A percentile compares a stretch with the other conserved stretches of the same genome.
Conservation (phyloP, 2,888 invertebrate species). For the Pollenia amentaria region DNA sequence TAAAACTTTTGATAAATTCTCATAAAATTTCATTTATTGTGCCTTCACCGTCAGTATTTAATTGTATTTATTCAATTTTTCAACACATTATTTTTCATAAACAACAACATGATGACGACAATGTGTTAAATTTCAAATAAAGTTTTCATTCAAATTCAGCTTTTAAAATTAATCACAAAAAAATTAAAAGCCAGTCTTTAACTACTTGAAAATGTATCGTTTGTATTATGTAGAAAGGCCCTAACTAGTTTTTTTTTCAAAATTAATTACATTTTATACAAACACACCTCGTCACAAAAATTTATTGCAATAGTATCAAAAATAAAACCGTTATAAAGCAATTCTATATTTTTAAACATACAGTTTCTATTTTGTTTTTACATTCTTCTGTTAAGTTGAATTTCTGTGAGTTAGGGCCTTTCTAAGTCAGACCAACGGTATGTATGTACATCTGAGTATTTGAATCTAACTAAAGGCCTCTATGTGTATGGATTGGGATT, state of each 20-base stretch:
- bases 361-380: too few species aligned
- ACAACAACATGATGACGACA: not conserved
- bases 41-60: conserved; percentile 21
- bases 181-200: not conserved
- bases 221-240: not conserved
- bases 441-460: not conserved
- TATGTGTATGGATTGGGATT: not conserved
- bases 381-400: too few species aligned
- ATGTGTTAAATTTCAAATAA: conserved; percentile 17
- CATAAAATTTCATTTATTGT: conserved; percentile 34
- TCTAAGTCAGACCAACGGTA: not conserved
- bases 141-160: conserved; percentile 32
- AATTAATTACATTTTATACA: too few species aligned
- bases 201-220: too few species aligned
- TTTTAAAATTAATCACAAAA: not conserved
- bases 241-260: too few species aligned
- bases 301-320: too few species aligned
- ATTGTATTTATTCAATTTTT: not conserved
- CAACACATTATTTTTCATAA: conserved; percentile 4
- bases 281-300: too few species aligned
- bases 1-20: not conserved
- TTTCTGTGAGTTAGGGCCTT: too few species aligned
- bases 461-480: conserved; percentile 7
- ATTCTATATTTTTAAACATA: too few species aligned
- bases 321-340: too few species aligned